Evolutionary conservation across 53 echinoderm and acorn worm genomes (phyloP).

Genomic region (Echinarachnius parma): DNA sequence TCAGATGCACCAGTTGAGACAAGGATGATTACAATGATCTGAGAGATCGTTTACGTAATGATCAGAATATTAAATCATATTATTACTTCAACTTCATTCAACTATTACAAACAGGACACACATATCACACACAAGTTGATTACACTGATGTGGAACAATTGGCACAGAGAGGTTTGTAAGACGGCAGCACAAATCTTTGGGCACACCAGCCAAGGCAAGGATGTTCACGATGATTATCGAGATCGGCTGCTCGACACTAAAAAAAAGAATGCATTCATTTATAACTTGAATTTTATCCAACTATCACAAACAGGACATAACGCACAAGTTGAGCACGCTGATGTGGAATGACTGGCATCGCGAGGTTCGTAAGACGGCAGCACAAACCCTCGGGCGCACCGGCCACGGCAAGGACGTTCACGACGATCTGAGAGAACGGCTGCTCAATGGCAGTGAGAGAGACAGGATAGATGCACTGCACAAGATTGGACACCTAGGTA

Average conservation of each 20-base stretch:
- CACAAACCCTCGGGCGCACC: constrained; percentile 91
- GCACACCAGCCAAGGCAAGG: too few species aligned
- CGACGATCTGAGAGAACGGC: constrained; percentile 80
- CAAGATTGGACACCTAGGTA: constrained; percentile 95
- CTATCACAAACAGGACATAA: constrained; percentile 69
- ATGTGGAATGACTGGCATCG: constrained; percentile 99
- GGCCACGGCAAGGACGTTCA: constrained; percentile 98
- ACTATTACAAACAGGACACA: constrained; percentile 61
- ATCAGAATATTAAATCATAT: too few species aligned
- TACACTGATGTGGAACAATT: too few species aligned
- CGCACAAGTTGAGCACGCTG: constrained; percentile 83
- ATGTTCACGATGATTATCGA: too few species aligned
- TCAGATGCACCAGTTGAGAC: too few species aligned
- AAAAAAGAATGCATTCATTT: too few species aligned
- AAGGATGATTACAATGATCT: too few species aligned
- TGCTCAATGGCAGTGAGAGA: constrained; percentile 77
- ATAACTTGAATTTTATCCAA: not conserved
- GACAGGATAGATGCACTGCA: constrained; percentile 86
- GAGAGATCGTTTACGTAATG: too few species aligned
- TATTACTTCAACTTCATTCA: not conserved
- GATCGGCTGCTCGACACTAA: too few species aligned
- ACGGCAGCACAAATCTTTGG: too few species aligned
- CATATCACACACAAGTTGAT: constrained; percentile 91
- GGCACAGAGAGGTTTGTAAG: too few species aligned
- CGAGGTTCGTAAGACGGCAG: constrained; percentile 83